A percentile compares a stretch with the other conserved stretches of the same genome.
These are phyloP conservation scores for Actinia tenebrosa DNA, from an alignment of 64 coral and sea anemone genomes.

Conservation along the genomic window DNA sequence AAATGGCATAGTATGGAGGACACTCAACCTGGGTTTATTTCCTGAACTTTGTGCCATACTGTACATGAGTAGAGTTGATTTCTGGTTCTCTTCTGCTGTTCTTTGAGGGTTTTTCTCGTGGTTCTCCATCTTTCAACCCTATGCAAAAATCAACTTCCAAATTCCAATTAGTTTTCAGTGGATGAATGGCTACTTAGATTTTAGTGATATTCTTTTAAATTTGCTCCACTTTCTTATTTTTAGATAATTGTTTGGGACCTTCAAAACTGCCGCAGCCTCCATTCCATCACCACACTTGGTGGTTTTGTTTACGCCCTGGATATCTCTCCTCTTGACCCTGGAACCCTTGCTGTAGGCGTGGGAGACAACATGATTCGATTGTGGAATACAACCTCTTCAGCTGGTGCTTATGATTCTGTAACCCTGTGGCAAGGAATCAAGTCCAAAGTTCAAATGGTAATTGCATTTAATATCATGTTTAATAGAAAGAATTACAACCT, in stretches of 20 bases:
- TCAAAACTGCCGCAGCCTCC: conserved; percentile 18
- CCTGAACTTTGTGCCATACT: too few relatives aligned
- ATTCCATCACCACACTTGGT: conserved; percentile 73
- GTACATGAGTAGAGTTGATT: too few relatives aligned
- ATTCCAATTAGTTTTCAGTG: too few relatives aligned
- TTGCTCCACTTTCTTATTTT: not conserved
- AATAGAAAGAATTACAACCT: too few relatives aligned
- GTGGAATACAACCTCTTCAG: conserved; percentile 55
- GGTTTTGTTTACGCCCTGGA: conserved; percentile 83
- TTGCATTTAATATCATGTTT: not conserved
- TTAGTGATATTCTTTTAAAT: too few relatives aligned
- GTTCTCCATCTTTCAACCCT: too few relatives aligned
- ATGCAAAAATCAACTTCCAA: too few relatives aligned
- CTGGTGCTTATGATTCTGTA: conserved; percentile 44
- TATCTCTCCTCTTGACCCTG: conserved; percentile 82
- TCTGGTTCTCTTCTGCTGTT: too few relatives aligned
- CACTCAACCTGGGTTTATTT: too few relatives aligned
- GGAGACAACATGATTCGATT: conserved; percentile 95
- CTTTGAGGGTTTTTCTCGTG: too few relatives aligned
- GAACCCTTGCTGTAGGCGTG: conserved; percentile 75
- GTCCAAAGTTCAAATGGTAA: conserved; percentile 91
- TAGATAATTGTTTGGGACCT: conserved; percentile 90
- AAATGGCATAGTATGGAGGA: too few relatives aligned
- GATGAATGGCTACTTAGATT: too few relatives aligned
- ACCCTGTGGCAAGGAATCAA: conserved; percentile 95